Conservation (phyloP, 2,113 vertebrate genomes). For the Trochalopteron elliotii region DNA sequence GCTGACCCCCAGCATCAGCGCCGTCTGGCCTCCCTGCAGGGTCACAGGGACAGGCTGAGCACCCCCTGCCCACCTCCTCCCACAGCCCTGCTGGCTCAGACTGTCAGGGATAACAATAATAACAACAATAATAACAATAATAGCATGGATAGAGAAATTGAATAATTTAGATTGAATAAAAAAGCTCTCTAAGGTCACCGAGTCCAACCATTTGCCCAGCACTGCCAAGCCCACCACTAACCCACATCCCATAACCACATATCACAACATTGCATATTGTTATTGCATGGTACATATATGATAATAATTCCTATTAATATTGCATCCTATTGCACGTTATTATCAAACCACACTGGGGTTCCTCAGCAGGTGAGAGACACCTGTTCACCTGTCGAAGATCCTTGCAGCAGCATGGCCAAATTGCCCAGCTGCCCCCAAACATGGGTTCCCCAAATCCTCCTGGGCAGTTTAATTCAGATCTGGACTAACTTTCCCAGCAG, state of each 20-base stretch:
- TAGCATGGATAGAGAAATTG: too few relatives aligned
- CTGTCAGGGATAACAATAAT: not conserved
- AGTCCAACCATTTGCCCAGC: not conserved
- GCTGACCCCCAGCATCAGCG: conserved; percentile 79
- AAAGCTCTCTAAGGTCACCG: not conserved
- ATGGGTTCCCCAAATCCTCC: not conserved
- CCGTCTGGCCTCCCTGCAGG: conserved; percentile 78
- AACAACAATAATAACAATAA: too few relatives aligned
- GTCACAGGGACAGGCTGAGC: not conserved
- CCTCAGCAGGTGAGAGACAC: not conserved
- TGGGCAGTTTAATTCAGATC: not conserved
- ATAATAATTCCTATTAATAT: not conserved
- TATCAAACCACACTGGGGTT: not conserved
- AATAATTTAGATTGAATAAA: not conserved
- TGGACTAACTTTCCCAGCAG: not conserved
- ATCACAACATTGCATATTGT: not conserved
- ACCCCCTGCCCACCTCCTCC: not conserved
- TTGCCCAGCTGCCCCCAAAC: not conserved
- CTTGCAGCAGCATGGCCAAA: not conserved
- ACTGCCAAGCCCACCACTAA: not conserved
- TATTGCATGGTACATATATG: not conserved
- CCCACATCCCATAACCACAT: not conserved
- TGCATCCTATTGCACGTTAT: not conserved
- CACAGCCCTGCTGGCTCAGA: not conserved
- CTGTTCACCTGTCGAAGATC: rapidly evolving